Evolutionary conservation across 2,888 invertebrate genomes (phyloP).

Genomic region (Caenorhabditis becei): DNA sequence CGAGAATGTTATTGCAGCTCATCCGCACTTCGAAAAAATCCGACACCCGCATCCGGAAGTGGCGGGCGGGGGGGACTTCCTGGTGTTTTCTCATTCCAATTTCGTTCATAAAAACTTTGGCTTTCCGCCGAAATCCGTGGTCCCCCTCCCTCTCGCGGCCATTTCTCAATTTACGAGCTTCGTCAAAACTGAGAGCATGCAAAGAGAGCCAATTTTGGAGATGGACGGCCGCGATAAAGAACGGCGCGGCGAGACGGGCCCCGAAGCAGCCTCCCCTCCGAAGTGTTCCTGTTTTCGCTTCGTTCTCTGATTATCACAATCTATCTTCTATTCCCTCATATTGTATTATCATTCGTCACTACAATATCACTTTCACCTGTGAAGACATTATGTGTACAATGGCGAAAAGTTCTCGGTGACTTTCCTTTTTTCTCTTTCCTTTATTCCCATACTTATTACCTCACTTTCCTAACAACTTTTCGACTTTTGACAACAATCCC

Average conservation of each 20-base stretch:
- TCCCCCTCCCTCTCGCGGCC: slow-evolving; percentile 17
- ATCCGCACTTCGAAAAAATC: no score
- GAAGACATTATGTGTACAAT: neutral
- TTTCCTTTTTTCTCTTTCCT: no score
- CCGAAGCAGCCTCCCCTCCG: neutral
- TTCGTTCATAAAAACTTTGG: slow-evolving; percentile 27
- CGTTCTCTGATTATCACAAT: neutral
- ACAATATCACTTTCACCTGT: neutral
- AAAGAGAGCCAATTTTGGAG: slow-evolving; percentile 31
- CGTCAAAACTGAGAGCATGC: slow-evolving; percentile 42
- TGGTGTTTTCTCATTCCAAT: slow-evolving; percentile 37
- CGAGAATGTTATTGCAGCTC: no score
- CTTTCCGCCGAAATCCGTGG: slow-evolving; percentile 15
- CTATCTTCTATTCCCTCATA: no score
- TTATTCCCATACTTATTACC: no score
- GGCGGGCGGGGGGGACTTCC: slow-evolving; percentile 3
- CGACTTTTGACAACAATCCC: no score
- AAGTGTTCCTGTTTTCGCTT: neutral
- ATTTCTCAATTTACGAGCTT: slow-evolving; percentile 56
- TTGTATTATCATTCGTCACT: neutral
- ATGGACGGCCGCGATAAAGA: slow-evolving; percentile 41
- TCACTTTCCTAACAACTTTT: no score
- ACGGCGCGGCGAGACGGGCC: neutral
- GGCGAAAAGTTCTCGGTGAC: no score
- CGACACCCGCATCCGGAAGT: no score